phyloP scores from a whole-genome alignment of 2,797 vertebrate genomes.

The Tapirus indicus region DNA sequence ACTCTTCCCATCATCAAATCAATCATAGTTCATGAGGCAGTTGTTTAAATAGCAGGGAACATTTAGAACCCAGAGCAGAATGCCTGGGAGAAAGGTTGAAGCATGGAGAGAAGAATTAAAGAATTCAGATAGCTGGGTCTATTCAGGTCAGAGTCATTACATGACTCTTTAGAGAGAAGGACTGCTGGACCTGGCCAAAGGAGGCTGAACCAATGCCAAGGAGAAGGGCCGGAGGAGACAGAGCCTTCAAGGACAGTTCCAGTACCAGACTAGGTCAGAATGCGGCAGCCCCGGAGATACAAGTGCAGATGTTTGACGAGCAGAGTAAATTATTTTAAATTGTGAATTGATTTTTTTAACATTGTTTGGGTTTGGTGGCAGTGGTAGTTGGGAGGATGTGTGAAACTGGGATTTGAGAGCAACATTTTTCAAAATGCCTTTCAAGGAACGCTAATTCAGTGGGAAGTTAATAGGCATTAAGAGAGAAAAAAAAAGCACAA shows the following conservation, averaged over 20 bases:
- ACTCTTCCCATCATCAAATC: conserved; percentile 4
- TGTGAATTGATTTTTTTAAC: background rate
- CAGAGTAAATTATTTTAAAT: background rate
- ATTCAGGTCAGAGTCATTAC: conserved; percentile 41
- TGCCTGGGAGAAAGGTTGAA: conserved; percentile 32
- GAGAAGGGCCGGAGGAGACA: background rate
- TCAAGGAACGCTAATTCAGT: background rate
- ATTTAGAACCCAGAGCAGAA: conserved; percentile 14
- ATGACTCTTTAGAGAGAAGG: background rate
- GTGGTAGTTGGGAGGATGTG: background rate
- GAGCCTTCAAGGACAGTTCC: background rate
- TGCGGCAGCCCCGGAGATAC: background rate
- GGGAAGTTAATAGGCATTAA: background rate
- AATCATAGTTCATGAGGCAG: background rate
- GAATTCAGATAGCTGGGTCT: conserved; percentile 18
- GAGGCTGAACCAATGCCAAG: background rate
- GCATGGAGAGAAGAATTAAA: background rate
- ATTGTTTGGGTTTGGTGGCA: background rate
- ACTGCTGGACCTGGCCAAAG: background rate
- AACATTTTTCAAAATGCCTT: background rate
- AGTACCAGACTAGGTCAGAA: background rate
- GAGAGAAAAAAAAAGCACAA: background rate
- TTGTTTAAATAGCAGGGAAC: conserved; percentile 46
- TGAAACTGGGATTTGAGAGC: background rate
- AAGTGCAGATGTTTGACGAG: background rate